Conservation (phyloP, 2,113 vertebrate genomes). For the Semnornis frantzii region DNA sequence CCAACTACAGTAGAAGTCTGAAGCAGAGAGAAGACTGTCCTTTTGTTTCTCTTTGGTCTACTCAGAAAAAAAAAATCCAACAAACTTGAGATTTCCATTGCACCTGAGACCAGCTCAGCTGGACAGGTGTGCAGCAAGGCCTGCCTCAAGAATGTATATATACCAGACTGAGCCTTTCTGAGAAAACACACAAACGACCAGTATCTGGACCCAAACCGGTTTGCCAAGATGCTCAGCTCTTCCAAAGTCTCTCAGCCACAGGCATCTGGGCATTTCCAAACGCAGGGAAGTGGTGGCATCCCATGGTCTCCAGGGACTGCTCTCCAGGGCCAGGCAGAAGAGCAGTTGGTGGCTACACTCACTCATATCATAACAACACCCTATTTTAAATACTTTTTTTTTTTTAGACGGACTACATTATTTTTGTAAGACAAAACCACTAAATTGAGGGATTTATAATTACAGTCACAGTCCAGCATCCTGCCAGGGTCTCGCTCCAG, state of each 20-base stretch:
- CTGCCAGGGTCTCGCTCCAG: neutral
- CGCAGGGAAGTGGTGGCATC: neutral
- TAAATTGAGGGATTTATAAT: neutral
- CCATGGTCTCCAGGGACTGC: rapidly evolving
- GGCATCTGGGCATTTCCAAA: neutral
- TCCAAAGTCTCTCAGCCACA: rapidly evolving
- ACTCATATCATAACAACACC: neutral
- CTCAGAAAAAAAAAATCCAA: neutral
- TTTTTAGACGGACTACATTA: neutral
- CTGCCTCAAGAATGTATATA: neutral
- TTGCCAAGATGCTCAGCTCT: neutral
- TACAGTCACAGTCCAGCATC: neutral
- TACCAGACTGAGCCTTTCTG: neutral
- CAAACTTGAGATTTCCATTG: neutral
- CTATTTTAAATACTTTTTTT: neutral
- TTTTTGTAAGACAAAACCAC: neutral
- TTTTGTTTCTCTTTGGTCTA: neutral
- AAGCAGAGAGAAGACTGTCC: neutral
- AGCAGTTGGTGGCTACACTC: neutral
- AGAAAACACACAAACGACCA: neutral
- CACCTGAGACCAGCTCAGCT: neutral
- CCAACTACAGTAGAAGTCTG: neutral
- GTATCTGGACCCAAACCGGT: neutral
- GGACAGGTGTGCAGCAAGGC: neutral
- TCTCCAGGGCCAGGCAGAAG: neutral